Evolutionary conservation across 2,797 vertebrate genomes (phyloP), one percentile per base, ranked within the genome.

Genomic region (Cirrhinus molitorella): DNA sequence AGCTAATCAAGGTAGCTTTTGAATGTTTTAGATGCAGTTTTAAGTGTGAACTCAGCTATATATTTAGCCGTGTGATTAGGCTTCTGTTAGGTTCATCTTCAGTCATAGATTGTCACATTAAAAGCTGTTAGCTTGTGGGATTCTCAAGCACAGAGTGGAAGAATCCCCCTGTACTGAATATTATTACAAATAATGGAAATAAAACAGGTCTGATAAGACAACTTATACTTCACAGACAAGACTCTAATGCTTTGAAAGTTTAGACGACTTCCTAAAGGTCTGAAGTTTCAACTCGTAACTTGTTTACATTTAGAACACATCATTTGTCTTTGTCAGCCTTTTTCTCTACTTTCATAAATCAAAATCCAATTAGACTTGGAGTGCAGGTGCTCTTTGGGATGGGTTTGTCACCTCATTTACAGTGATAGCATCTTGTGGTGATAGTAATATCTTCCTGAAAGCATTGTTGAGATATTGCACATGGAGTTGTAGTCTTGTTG

Each of bases 401-500:
- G 3, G 13, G 11, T 40, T 40, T 23, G 76, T 51, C 28, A 16
- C 47, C 71, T 73, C 47, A 2, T 25, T 67, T 19, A 12, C n/a
- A 3, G n/a, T 1, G 65, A 65, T 51, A 73, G 49, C 49, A 55
- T 74, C 25, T 37, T 40, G 9, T 53, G 47, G 8, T 37, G 31
- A 79, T 25, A 37, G 31, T 23, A 9, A 61, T 61, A 19, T 61
- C 19, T 63, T 0, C 14, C 55, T 12, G 31, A 34, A 53, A 53
- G 21, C 63, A 79, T 53, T 67, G 47, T 51, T 53, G 23, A 68
- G 34, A 67, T 67, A 55, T 55, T 14, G 49, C 34, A 13, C 21
- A 67, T 68, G 78, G 23, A 53, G 34, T 37, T 74, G 71, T 75
- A 34, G 70, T 79, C 13, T n/a, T 65, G 49, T 43, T 65, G 59